These are phyloP conservation scores for Silurus aristotelis DNA, from an alignment of 2,797 vertebrate species.

Conservation along the genomic window DNA sequence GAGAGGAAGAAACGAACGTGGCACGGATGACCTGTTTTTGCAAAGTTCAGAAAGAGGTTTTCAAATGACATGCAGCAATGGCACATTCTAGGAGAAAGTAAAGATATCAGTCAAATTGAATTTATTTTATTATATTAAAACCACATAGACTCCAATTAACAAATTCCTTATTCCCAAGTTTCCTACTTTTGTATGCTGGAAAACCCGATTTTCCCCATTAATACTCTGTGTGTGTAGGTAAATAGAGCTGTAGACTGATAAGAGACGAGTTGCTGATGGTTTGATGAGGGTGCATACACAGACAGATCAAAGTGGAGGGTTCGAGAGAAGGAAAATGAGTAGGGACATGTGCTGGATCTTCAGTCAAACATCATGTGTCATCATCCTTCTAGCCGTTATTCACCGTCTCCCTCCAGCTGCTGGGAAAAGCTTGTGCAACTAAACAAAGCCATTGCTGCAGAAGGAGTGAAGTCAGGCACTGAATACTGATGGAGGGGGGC, in stretches of 20 bases:
- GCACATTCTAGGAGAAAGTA: background rate
- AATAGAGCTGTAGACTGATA: constrained; percentile 61
- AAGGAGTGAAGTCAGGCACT: constrained; percentile 61
- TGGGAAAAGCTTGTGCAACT: constrained; percentile 60
- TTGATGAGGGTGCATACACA: constrained; percentile 50
- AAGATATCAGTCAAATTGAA: background rate
- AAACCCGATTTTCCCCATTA: no score
- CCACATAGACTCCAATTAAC: background rate
- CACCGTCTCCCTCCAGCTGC: constrained; percentile 59
- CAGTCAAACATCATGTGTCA: constrained; percentile 71
- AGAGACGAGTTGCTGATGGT: constrained; percentile 34
- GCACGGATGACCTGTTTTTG: background rate
- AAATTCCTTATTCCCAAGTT: background rate
- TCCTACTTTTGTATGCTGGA: no score
- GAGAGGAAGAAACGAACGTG: background rate
- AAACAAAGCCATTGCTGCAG: constrained; percentile 71
- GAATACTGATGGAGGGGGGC: constrained; percentile 55
- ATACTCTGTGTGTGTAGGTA: background rate
- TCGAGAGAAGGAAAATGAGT: constrained; percentile 27
- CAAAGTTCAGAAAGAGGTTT: background rate
- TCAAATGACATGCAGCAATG: background rate
- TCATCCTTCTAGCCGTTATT: constrained; percentile 65
- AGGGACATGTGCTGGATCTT: constrained; percentile 32
- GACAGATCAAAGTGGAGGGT: background rate
- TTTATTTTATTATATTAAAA: background rate